Conservation (phyloP, 1,140 invertebrate species). For the Aethina tumida region DNA sequence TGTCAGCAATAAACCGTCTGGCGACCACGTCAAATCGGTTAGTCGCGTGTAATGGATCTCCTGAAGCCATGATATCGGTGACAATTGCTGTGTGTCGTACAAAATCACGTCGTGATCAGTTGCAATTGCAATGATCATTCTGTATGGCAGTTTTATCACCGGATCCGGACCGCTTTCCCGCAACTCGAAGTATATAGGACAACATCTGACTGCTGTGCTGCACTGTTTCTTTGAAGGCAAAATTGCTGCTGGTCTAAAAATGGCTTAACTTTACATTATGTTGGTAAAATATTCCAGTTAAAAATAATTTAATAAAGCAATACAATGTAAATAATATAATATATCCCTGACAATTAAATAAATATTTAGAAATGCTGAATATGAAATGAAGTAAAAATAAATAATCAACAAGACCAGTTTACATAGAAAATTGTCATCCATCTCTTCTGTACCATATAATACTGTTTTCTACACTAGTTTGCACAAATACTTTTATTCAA, state of each 20-base stretch:
- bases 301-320: too few relatives aligned
- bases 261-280: neutral
- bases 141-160: conserved; percentile 60
- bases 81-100: conserved; percentile 84
- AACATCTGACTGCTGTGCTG: conserved; percentile 72
- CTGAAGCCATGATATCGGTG: conserved; percentile 74
- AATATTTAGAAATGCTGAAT: too few relatives aligned
- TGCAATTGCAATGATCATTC: conserved; percentile 83
- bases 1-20: conserved; percentile 69
- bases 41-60: conserved; percentile 92
- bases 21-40: conserved; percentile 87
- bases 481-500: too few relatives aligned
- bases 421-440: too few relatives aligned
- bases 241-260: conserved; percentile 63
- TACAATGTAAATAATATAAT: too few relatives aligned
- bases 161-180: conserved; percentile 44
- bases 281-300: too few relatives aligned
- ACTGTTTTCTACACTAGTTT: too few relatives aligned
- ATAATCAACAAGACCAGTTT: too few relatives aligned
- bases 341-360: too few relatives aligned
- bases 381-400: too few relatives aligned
- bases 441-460: too few relatives aligned
- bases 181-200: conserved; percentile 64
- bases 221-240: conserved; percentile 65
- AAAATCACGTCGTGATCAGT: conserved; percentile 77